These are phyloP conservation scores for Meteorus colon DNA, from an alignment of 2,888 invertebrate species.

Conservation along the genomic window DNA sequence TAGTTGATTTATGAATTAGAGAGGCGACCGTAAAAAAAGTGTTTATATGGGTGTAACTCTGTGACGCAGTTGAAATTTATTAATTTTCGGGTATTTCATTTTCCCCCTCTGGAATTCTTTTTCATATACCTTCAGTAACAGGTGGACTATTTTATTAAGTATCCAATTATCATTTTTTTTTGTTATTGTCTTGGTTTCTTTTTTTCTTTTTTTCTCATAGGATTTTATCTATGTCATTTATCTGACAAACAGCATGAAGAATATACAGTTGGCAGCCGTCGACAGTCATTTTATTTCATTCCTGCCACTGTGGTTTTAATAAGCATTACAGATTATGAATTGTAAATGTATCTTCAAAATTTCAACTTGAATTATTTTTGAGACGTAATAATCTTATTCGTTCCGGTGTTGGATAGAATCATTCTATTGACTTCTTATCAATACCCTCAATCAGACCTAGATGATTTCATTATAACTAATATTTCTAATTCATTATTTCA, in stretches of 20 bases:
- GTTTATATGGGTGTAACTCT: not conserved
- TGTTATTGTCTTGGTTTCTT: not conserved
- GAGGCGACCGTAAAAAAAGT: too few relatives aligned
- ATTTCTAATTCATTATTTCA: too few relatives aligned
- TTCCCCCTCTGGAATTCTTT: not conserved
- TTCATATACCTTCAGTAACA: not conserved
- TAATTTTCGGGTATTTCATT: not conserved
- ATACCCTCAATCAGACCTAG: too few relatives aligned
- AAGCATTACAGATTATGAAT: not conserved
- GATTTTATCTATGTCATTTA: slow-evolving; percentile 7
- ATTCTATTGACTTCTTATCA: too few relatives aligned
- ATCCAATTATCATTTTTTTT: slow-evolving; percentile 1
- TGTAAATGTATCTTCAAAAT: not conserved
- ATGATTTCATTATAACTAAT: too few relatives aligned
- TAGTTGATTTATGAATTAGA: not conserved
- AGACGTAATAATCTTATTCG: not conserved
- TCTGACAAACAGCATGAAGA: not conserved
- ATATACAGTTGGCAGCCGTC: not conserved
- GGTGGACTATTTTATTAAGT: not conserved
- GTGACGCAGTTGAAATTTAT: not conserved
- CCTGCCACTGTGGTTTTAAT: not conserved
- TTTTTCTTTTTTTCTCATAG: not conserved
- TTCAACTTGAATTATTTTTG: not conserved
- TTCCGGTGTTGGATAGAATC: not conserved
- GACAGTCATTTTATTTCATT: not conserved